These are phyloP conservation scores for Verasper variegatus DNA, from an alignment of 2,113 vertebrate species.

Conservation along the genomic window DNA sequence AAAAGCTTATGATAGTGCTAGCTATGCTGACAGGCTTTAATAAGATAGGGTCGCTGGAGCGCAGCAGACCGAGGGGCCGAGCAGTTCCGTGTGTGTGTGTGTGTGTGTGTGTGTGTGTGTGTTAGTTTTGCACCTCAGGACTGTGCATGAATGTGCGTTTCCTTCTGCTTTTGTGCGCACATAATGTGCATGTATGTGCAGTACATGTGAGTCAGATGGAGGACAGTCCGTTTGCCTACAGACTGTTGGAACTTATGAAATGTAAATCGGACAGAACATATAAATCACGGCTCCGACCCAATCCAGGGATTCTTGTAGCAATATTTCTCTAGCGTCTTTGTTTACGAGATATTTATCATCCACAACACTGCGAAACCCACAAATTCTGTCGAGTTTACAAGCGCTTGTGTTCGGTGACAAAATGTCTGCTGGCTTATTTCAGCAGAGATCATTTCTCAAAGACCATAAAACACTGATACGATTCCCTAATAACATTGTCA, in stretches of 20 bases:
- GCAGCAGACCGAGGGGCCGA: slow-evolving; percentile 70
- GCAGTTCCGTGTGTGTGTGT: slow-evolving; percentile 49
- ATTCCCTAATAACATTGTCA: slow-evolving; percentile 40
- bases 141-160: slow-evolving; percentile 32
- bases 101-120: slow-evolving; percentile 29
- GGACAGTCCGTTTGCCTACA: slow-evolving; percentile 1
- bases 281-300: slow-evolving; percentile 21
- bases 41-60: slow-evolving; percentile 83
- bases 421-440: slow-evolving; percentile 52
- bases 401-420: slow-evolving; percentile 30
- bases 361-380: slow-evolving; percentile 22
- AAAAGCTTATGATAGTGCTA: slow-evolving; percentile 86
- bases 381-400: slow-evolving; percentile 32
- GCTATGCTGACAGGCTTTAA: slow-evolving; percentile 84
- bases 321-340: slow-evolving; percentile 22
- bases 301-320: neutral
- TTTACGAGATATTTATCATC: slow-evolving; percentile 41
- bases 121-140: slow-evolving; percentile 11
- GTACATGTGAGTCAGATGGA: neutral
- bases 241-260: slow-evolving; percentile 25
- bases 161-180: neutral
- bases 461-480: slow-evolving; percentile 42
- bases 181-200: slow-evolving; percentile 12
- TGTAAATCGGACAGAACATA: slow-evolving; percentile 39
- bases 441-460: slow-evolving; percentile 34